Percentiles rank a stretch among this genome's conserved stretches.
phyloP scores from a whole-genome alignment of 2,113 vertebrate genomes.

The Ovis canadensis region DNA sequence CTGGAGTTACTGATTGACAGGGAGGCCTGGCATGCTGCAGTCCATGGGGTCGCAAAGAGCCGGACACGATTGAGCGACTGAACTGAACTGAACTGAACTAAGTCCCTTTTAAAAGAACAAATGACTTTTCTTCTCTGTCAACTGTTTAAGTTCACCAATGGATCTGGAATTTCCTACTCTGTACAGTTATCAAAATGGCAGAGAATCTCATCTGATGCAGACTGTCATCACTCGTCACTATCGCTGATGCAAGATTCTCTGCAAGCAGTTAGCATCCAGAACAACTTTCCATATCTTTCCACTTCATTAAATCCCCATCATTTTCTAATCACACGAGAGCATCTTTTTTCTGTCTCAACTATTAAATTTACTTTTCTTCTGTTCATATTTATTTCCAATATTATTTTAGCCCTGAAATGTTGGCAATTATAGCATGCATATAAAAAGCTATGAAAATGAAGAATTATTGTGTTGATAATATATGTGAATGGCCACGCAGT shows the following conservation, averaged over 20 bases:
- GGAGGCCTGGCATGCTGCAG: background rate
- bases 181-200: background rate
- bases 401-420: conserved; percentile 53
- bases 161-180: background rate
- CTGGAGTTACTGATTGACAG: background rate
- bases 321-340: conserved; percentile 48
- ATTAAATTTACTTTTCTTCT: conserved; percentile 44
- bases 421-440: conserved; percentile 12
- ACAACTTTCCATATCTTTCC: conserved; percentile 26
- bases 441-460: conserved; percentile 39
- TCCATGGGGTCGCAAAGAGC: background rate
- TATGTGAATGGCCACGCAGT: conserved; percentile 44
- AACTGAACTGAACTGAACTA: background rate
- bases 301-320: conserved; percentile 41
- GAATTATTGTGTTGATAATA: background rate
- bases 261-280: background rate
- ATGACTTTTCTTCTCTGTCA: background rate
- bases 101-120: background rate
- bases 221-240: background rate
- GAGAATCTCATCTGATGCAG: background rate
- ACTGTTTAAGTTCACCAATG: background rate
- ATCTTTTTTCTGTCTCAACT: conserved; percentile 22
- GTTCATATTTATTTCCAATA: conserved; percentile 48
- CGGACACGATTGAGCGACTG: accelerated
- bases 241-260: background rate